Conservation (phyloP, 2,113 vertebrate species). For the Tinamus guttatus region DNA sequence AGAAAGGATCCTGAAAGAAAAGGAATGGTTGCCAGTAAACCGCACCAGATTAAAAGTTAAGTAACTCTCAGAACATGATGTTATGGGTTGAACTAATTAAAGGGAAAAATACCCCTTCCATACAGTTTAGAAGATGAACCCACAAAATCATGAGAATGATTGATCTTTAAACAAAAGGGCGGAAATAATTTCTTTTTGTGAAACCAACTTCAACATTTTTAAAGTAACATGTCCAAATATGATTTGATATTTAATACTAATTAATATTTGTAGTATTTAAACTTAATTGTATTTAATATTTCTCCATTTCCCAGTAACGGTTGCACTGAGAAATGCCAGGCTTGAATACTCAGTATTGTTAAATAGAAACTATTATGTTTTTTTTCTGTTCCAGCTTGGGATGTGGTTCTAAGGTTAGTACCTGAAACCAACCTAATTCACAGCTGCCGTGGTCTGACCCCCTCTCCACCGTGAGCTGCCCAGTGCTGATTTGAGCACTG, state of each 20-base stretch:
- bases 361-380: not conserved
- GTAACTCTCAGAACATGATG: conserved; percentile 53
- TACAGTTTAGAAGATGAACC: conserved; percentile 57
- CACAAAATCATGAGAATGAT: conserved; percentile 42
- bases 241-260: not conserved
- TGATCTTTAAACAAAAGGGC: conserved; percentile 42
- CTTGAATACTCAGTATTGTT: not conserved
- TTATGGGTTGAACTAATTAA: conserved; percentile 55
- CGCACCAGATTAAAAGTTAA: conserved; percentile 59
- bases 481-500: conserved; percentile 1
- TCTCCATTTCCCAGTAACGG: not conserved
- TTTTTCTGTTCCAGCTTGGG: not conserved
- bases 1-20: conserved; percentile 51
- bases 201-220: not conserved
- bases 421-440: not conserved
- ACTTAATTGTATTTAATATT: not conserved
- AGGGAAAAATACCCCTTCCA: conserved; percentile 54
- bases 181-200: conserved; percentile 18
- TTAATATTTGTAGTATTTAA: not conserved
- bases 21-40: conserved; percentile 49
- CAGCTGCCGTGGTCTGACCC: not conserved
- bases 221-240: not conserved
- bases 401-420: not conserved
- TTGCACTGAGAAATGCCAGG: not conserved
- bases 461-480: not conserved